Evolutionary conservation across 2,113 vertebrate genomes (phyloP).

Genomic region (Calypte anna): DNA sequence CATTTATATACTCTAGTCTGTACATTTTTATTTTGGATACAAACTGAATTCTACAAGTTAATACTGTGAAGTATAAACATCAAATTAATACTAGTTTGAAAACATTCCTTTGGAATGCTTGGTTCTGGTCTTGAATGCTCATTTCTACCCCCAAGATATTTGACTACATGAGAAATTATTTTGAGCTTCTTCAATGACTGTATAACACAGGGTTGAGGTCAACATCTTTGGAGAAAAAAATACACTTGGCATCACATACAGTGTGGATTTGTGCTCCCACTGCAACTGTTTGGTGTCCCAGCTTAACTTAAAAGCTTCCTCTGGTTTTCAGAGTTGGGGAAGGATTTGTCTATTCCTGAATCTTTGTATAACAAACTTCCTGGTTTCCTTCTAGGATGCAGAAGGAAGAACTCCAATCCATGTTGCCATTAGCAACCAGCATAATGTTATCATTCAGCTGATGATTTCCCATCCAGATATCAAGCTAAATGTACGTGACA

Average conservation of each 20-base stretch:
- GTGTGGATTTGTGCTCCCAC: neutral
- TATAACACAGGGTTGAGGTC: neutral
- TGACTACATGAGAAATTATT: neutral
- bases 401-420: constrained; percentile 95
- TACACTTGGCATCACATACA: neutral
- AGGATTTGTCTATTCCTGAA: neutral
- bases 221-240: neutral
- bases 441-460: constrained; percentile 93
- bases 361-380: neutral
- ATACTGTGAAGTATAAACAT: neutral
- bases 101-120: neutral
- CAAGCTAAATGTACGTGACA: constrained; percentile 89
- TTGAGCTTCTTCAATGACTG: neutral
- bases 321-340: neutral
- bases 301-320: neutral
- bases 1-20: neutral
- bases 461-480: constrained; percentile 96
- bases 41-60: neutral
- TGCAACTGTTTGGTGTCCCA: neutral
- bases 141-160: neutral
- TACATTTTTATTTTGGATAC: neutral
- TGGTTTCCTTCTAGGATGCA: constrained; percentile 82
- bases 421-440: constrained; percentile 95
- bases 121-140: neutral
- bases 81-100: neutral